A percentile compares a stretch with the other conserved stretches of the same genome.
Conservation (phyloP, 2,888 invertebrate species). For the Nudaria mundana region DNA sequence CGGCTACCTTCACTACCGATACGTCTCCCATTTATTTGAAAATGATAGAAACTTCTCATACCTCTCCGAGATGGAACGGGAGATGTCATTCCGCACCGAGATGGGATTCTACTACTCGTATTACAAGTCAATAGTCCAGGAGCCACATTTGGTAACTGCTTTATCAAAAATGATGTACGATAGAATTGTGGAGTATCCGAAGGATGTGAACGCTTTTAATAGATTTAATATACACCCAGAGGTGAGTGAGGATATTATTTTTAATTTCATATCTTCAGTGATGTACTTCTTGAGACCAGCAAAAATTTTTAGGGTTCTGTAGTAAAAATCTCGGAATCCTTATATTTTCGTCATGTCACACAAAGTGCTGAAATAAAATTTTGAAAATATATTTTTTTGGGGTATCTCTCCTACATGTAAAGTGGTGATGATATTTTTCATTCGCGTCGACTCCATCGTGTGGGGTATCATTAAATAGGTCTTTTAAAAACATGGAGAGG, state of each 20-base stretch:
- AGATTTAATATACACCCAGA: conserved; percentile 93
- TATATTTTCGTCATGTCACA: too few species aligned
- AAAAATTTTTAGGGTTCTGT: too few species aligned
- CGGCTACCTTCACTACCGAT: conserved; percentile 83
- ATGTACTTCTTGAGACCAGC: too few species aligned
- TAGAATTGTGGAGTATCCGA: conserved; percentile 90
- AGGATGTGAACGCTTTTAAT: conserved; percentile 89
- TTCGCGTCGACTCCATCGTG: too few species aligned
- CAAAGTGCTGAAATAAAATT: too few species aligned
- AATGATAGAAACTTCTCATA: conserved; percentile 92
- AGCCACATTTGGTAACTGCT: conserved; percentile 81
- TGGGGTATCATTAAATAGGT: too few species aligned
- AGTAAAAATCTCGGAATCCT: too few species aligned
- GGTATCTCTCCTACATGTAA: too few species aligned
- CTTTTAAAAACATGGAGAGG: too few species aligned
- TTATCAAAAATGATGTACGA: conserved; percentile 85
- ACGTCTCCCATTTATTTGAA: conserved; percentile 89
- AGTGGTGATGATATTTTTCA: too few species aligned
- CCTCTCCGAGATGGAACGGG: conserved; percentile 90
- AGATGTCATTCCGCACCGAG: conserved; percentile 92
- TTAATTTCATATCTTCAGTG: not conserved
- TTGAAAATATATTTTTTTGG: too few species aligned
- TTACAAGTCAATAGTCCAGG: conserved; percentile 91
- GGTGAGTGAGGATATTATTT: conserved; percentile 69
- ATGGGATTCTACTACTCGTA: conserved; percentile 95